Percentiles rank a stretch among this genome's conserved stretches.
These are phyloP conservation scores for Bradypodion pumilum DNA, from an alignment of 2,797 vertebrate species.

Conservation along the genomic window DNA sequence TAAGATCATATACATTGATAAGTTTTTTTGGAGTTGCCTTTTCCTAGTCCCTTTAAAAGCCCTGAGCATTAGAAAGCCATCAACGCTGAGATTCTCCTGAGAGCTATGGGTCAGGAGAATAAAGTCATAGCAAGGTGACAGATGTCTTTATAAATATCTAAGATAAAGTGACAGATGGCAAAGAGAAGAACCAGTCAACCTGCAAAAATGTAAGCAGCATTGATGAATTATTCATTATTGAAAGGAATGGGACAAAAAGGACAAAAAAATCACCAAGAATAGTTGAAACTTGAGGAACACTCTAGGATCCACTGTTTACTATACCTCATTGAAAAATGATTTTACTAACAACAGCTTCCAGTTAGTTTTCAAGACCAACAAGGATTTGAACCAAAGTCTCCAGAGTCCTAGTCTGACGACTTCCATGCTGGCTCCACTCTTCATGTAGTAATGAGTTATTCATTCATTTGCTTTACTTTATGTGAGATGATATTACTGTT, in stretches of 20 bases:
- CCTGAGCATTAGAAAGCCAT: background rate
- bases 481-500: too few species aligned
- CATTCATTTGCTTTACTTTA: too few species aligned
- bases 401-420: too few species aligned
- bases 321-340: too few species aligned
- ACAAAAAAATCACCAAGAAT: background rate
- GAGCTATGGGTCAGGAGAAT: background rate
- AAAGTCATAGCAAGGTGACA: conserved; percentile 21
- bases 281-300: background rate
- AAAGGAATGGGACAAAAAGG: conserved; percentile 31
- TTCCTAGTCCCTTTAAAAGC: background rate
- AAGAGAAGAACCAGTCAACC: conserved; percentile 12
- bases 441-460: too few species aligned
- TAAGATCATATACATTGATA: background rate
- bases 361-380: too few species aligned
- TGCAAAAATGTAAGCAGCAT: conserved; percentile 40
- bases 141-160: conserved; percentile 36
- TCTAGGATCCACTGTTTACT: too few species aligned
- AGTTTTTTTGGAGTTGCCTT: background rate
- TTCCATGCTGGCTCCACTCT: too few species aligned
- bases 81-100: accelerated
- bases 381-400: too few species aligned
- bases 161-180: background rate
- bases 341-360: too few species aligned
- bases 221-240: conserved; percentile 29